These are phyloP conservation scores for Serilophus lunatus DNA, from an alignment of 2,113 vertebrate genomes.

Conservation along the genomic window DNA sequence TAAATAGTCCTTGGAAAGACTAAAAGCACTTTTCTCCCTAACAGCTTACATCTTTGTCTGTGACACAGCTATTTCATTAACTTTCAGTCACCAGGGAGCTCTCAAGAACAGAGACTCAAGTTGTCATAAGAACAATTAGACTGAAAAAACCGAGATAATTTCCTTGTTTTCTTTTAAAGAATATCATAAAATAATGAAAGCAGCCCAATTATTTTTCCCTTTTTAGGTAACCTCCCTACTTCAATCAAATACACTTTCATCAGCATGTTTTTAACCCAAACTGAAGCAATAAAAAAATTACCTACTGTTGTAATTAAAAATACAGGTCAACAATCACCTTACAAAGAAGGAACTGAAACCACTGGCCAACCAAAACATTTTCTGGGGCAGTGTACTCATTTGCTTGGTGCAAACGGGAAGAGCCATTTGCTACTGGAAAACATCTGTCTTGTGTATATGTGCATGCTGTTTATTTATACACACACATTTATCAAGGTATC, in stretches of 20 bases:
- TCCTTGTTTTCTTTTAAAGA: not conserved
- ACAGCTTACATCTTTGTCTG: not conserved
- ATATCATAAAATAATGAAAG: not conserved
- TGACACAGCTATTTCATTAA: conserved; percentile 29
- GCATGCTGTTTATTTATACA: conserved; percentile 4
- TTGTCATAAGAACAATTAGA: not conserved
- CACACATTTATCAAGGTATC: not conserved
- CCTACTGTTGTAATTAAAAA: not conserved
- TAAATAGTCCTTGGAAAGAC: not conserved
- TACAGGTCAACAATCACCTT: not conserved
- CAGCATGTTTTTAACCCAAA: not conserved
- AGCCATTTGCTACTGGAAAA: not conserved
- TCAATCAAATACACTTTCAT: not conserved
- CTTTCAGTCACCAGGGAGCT: not conserved
- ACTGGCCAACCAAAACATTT: not conserved
- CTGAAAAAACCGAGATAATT: not conserved
- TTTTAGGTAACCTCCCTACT: not conserved
- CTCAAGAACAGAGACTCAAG: conserved; percentile 10
- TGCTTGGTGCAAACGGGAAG: not conserved
- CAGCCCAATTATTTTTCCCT: not conserved
- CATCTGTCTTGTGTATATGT: not conserved
- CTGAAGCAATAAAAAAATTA: not conserved
- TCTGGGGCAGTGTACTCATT: not conserved
- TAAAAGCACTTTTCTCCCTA: not conserved
- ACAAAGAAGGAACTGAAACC: not conserved